These are phyloP conservation scores for Ornithorhynchus anatinus DNA, from an alignment of 2,113 vertebrate species.

Conservation along the genomic window DNA sequence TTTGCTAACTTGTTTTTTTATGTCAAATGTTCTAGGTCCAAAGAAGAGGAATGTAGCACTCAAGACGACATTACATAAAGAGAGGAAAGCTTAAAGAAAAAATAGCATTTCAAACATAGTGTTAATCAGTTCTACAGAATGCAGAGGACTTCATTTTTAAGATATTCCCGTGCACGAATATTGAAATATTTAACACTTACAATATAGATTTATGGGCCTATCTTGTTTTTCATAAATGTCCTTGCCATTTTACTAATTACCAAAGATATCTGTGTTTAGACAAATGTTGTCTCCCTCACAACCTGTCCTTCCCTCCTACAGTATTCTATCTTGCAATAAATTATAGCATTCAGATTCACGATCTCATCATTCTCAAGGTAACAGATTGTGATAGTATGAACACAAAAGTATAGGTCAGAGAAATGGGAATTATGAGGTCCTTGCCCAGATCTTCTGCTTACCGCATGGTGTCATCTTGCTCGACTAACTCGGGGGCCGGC, in stretches of 20 bases:
- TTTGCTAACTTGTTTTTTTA: constrained; percentile 35
- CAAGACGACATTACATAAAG: constrained; percentile 21
- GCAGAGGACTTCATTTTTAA: constrained; percentile 27
- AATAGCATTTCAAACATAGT: constrained; percentile 4
- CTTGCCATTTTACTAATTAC: constrained; percentile 47
- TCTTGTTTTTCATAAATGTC: constrained; percentile 37
- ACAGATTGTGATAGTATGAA: constrained; percentile 27
- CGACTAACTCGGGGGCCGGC: too few species aligned
- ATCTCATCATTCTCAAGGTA: constrained; percentile 7
- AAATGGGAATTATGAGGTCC: too few species aligned
- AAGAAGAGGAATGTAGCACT: constrained; percentile 19
- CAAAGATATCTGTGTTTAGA: constrained; percentile 38
- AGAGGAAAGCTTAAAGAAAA: constrained; percentile 26
- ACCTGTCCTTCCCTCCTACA: constrained; percentile 8
- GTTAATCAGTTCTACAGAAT: constrained; percentile 46
- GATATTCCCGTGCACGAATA: constrained; percentile 33
- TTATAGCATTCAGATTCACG: neutral
- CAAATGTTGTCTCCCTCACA: constrained; percentile 24
- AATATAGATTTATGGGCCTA: constrained; percentile 15
- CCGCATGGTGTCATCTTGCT: too few species aligned
- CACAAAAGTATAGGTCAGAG: constrained; percentile 10
- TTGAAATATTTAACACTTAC: constrained; percentile 42
- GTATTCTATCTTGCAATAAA: constrained; percentile 13
- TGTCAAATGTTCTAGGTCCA: constrained; percentile 31
- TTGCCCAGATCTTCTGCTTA: too few species aligned